Base-by-base conservation (phyloP, 2,797 vertebrate genomes). In the Pseudochaenichthys georgianus region DNA sequence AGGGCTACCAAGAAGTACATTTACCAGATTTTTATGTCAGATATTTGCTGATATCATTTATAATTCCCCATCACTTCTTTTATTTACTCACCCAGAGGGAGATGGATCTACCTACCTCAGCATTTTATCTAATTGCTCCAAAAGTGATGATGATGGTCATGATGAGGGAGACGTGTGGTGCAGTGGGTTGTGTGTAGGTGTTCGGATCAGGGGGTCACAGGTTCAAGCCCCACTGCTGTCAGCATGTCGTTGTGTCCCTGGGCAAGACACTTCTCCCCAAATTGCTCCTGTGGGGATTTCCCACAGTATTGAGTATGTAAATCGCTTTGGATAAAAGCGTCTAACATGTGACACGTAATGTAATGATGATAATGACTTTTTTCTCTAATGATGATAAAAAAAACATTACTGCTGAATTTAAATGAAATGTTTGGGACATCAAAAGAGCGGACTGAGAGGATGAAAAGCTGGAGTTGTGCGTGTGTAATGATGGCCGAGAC, bases 1-100 rank as follows among this genome's bases (percentile, higher is more conserved):
- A 2, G 23, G 54, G 10, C 64, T 38, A 64, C 42, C 9, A 57
- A 45, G 23, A 17, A 71, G 9, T 13, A 50, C 47, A 23, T 70
- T 51, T 31, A 63, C 61, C 53, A 8, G 15, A 46, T 52, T 73
- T 57, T 43, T 75, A 59, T 52, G 23, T 58, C 53, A 60, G 28
- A 68, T 46, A 60, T 16, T 42, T 71, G 62, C 58, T 72, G 61
- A 45, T 66, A 50, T 42, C 55, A 77, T 83, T 71, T 73, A 78
- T 87, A 77, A 70, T 64, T 75, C 13, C 63, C 41, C 43, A n/a
- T n/a, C 38, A 28, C 6, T 74, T 7, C n/a, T 43, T 41, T 31
- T 42, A 55, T 50, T 52, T 11, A 52, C 62, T 66, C 23, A 43
- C 28, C 31, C 46, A 42, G 15, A 63, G 42, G 41, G 16, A 62